A percentile compares a stretch with the other conserved stretches of the same genome.
Evolutionary conservation across 2,113 vertebrate genomes (phyloP).

Genomic region (Romanogobio albipinnatus): DNA sequence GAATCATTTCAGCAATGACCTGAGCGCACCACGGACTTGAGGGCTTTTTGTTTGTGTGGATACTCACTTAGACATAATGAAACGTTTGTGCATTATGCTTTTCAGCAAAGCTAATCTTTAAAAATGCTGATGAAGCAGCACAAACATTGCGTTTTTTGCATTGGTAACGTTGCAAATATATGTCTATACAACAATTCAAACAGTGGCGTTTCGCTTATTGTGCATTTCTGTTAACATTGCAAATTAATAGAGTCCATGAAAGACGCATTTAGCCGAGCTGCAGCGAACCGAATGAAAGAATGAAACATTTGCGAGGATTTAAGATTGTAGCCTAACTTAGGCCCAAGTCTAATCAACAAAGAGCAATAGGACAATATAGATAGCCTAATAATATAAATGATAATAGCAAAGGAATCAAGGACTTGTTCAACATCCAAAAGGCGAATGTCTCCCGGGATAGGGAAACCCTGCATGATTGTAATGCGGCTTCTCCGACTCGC

Average conservation of each 20-base stretch:
- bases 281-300: background rate
- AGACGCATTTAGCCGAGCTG: background rate
- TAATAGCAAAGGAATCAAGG: background rate
- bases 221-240: background rate
- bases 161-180: background rate
- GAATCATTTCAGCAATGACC: background rate
- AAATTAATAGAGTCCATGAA: constrained; percentile 4
- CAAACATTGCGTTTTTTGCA: background rate
- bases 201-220: background rate
- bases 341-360: too few relatives aligned
- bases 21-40: background rate
- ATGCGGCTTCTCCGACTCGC: background rate
- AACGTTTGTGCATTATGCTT: constrained; percentile 9
- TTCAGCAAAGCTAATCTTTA: background rate
- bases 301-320: too few relatives aligned
- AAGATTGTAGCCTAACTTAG: too few relatives aligned
- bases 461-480: background rate
- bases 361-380: too few relatives aligned
- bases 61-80: background rate
- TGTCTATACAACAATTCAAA: background rate
- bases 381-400: background rate
- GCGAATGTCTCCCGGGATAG: background rate
- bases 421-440: constrained; percentile 10
- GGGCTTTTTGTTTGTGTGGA: background rate
- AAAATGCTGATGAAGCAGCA: background rate